Base-by-base conservation (phyloP, 2,888 invertebrate genomes). In the Amphipoea oculea region DNA sequence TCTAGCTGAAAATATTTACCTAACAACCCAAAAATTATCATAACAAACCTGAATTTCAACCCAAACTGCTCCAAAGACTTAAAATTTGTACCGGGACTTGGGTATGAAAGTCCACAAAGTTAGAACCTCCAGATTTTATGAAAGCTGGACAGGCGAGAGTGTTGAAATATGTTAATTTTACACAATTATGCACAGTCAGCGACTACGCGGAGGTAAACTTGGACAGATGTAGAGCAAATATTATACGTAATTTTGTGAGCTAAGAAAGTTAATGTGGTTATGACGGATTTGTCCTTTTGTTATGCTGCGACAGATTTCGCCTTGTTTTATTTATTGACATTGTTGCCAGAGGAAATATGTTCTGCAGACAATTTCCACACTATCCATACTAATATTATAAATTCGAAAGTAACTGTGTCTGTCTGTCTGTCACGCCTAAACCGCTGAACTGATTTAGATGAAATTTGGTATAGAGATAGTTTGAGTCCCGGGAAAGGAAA, bases 151-250 rank as follows among this genome's bases (percentile, higher is more conserved):
- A 75, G 69, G 69, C 51, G 20, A 14, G 42, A 86, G 79, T 76
- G 81, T 72, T 67, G 48, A 81, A 89, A 88, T 90, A 93, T 92
- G 92, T 87, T 89, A 92, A 93, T 92, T 63, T 79, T 72, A 42
- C 73, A 81, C 82, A 89, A 91, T 92, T 92, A 92, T 90, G 91
- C 89, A 62, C 51, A 86, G 89, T 78, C 90, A 89, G 88, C 84
- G 82, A 63, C 71, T 69, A 73, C 12, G 76, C 72, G 45, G 73
- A 73, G 66, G 81, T 45, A 78, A 73, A 79, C 68, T 82, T 78
- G 70, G 42, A 63, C 74, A 76, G 87, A 63, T 70, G 79, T 76
- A 57, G 40, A 51, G 72, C 60, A 84, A 87, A 85, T 85, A 74
- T 84, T 29, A 29, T 62, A 70, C 60, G 62, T 65, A 29, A 75